These are phyloP conservation scores for Trachelus tabidus DNA, from an alignment of 2,888 invertebrate genomes.

Conservation along the genomic window DNA sequence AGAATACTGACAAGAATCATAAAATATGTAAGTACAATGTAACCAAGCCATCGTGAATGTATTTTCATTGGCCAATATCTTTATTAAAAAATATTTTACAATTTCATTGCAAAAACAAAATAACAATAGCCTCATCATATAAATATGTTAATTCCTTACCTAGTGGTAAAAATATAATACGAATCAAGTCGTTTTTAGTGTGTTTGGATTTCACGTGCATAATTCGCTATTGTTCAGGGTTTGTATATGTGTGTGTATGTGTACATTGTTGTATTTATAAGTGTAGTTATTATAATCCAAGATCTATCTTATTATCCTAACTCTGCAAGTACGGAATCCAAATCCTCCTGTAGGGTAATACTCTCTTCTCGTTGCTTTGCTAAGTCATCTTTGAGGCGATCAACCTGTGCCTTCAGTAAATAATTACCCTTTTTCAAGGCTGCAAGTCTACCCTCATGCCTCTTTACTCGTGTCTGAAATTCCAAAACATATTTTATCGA, in stretches of 20 bases:
- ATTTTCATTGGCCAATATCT: conserved; percentile 36
- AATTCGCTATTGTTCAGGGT: not conserved
- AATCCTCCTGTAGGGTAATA: conserved; percentile 80
- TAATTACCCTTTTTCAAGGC: conserved; percentile 91
- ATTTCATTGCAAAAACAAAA: conserved; percentile 43
- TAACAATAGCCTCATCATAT: conserved; percentile 22
- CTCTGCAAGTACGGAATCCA: conserved; percentile 88
- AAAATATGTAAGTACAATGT: not conserved
- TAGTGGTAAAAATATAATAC: conserved; percentile 11
- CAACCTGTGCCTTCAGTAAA: conserved; percentile 87
- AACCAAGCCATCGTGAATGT: not conserved
- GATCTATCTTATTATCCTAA: conserved; percentile 72
- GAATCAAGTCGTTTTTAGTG: conserved; percentile 4
- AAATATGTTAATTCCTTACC: conserved; percentile 16
- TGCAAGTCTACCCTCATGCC: conserved; percentile 82
- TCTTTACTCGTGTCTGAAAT: conserved; percentile 69
- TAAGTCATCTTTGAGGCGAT: conserved; percentile 86
- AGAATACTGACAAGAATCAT: not conserved
- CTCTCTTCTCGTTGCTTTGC: conserved; percentile 86
- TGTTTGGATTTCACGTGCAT: conserved; percentile 1
- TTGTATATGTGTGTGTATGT: conserved; percentile 13
- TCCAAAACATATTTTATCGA: not conserved
- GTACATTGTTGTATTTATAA: conserved; percentile 16
- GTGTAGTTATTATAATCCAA: conserved; percentile 9
- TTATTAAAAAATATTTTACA: conserved; percentile 61